These are phyloP conservation scores for Apaloderma vittatum DNA, from an alignment of 2,113 vertebrate genomes.

Conservation along the genomic window DNA sequence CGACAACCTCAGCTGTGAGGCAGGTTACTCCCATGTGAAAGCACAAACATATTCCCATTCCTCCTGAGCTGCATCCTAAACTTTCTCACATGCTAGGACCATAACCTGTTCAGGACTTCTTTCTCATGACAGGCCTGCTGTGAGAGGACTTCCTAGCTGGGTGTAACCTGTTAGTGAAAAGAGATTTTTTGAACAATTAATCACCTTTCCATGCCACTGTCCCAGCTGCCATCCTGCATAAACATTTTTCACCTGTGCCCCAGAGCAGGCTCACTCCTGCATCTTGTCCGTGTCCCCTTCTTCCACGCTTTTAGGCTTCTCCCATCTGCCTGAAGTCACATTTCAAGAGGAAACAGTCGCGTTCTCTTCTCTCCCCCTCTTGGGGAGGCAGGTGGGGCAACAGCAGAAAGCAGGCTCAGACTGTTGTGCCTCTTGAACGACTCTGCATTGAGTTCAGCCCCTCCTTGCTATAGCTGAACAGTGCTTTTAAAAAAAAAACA, in stretches of 20 bases:
- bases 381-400: background rate
- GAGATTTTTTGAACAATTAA: background rate
- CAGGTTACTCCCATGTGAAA: background rate
- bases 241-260: background rate
- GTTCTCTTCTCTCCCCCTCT: background rate
- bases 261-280: background rate
- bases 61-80: background rate
- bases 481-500: background rate
- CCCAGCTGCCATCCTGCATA: background rate
- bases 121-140: background rate
- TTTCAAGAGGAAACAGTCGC: fast-evolving
- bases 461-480: background rate
- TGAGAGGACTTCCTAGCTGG: background rate
- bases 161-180: background rate
- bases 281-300: background rate
- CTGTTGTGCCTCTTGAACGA: fast-evolving
- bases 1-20: background rate
- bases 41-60: background rate
- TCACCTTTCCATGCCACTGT: background rate
- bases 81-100: background rate
- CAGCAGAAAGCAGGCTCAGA: background rate
- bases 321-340: background rate
- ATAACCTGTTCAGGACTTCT: background rate
- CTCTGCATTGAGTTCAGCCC: background rate
- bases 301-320: background rate